Percentiles rank a stretch among this genome's conserved stretches.
These are phyloP conservation scores for Aleiodes sp. DNA, from an alignment of 1,140 invertebrate genomes.

Conservation along the genomic window DNA sequence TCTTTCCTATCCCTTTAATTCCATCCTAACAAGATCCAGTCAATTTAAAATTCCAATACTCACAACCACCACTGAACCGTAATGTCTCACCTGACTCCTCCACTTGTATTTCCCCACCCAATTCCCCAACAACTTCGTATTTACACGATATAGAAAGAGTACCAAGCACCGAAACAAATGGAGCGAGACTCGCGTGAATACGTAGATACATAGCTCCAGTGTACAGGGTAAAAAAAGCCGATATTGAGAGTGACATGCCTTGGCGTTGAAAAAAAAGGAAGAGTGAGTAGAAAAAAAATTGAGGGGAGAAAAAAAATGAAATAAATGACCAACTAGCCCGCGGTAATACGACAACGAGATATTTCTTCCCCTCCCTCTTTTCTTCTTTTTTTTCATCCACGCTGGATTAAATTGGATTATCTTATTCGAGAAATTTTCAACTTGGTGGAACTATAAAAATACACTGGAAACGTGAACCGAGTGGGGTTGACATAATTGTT, in stretches of 20 bases:
- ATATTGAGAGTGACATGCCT: slow-evolving; percentile 17
- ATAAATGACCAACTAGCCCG: not conserved
- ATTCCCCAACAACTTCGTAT: not conserved
- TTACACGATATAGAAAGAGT: not conserved
- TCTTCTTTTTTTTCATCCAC: not conserved
- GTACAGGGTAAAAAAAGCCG: slow-evolving; percentile 7
- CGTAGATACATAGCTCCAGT: not conserved
- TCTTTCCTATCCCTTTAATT: not conserved
- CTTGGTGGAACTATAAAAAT: not conserved
- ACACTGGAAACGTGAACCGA: not conserved
- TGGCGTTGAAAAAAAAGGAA: not conserved
- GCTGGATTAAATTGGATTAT: slow-evolving; percentile 10
- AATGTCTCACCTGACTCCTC: not conserved
- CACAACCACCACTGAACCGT: not conserved
- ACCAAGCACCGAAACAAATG: slow-evolving; percentile 21
- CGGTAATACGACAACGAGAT: slow-evolving; percentile 7
- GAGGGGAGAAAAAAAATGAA: not conserved
- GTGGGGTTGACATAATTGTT: slow-evolving; percentile 13
- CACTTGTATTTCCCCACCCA: not conserved
- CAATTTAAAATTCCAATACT: not conserved
- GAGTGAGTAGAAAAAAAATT: not conserved
- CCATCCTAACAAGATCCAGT: not conserved
- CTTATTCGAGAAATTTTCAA: not conserved
- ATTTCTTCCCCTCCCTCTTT: not conserved
- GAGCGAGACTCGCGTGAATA: slow-evolving; percentile 4